A percentile compares a stretch with the other conserved stretches of the same genome.
These are phyloP conservation scores for Ichneumoninae sp. DNA, from an alignment of 2,888 invertebrate species.

Conservation along the genomic window DNA sequence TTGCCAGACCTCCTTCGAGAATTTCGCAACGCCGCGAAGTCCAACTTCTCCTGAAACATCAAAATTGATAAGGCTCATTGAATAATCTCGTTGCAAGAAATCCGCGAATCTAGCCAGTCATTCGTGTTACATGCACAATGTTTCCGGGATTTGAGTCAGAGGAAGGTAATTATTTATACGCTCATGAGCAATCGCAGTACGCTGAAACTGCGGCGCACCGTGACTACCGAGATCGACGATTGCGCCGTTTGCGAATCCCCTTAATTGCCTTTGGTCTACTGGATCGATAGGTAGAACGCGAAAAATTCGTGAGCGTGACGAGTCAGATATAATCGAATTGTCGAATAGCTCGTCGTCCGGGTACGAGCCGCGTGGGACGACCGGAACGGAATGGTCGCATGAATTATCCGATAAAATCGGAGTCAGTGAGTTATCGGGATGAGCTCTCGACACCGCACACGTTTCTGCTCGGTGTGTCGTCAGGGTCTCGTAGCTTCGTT, in stretches of 20 bases:
- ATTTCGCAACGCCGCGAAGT: conserved; percentile 70
- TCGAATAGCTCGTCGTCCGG: conserved; percentile 15
- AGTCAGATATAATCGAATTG: conserved; percentile 20
- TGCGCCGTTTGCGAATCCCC: neutral
- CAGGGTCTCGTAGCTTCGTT: conserved; percentile 11
- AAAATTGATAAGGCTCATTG: conserved; percentile 10
- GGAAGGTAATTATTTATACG: conserved; percentile 27
- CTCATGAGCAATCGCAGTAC: conserved; percentile 14
- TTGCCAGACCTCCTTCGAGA: conserved; percentile 8
- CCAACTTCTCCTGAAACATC: conserved; percentile 75
- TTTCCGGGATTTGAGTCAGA: conserved; percentile 35
- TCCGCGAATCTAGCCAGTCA: neutral
- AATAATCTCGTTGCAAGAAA: neutral
- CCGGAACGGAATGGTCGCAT: conserved; percentile 47
- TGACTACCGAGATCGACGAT: neutral
- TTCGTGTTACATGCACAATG: conserved; percentile 6
- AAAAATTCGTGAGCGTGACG: neutral
- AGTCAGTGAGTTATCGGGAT: conserved; percentile 20
- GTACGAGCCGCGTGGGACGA: conserved; percentile 50
- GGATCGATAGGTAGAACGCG: neutral
- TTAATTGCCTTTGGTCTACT: neutral
- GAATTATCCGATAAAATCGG: conserved; percentile 60
- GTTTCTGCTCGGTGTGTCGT: conserved; percentile 18
- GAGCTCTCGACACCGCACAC: neutral
- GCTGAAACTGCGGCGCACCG: conserved; percentile 13